Conservation (phyloP, 2,113 vertebrate genomes). For the Casuarius casuarius region DNA sequence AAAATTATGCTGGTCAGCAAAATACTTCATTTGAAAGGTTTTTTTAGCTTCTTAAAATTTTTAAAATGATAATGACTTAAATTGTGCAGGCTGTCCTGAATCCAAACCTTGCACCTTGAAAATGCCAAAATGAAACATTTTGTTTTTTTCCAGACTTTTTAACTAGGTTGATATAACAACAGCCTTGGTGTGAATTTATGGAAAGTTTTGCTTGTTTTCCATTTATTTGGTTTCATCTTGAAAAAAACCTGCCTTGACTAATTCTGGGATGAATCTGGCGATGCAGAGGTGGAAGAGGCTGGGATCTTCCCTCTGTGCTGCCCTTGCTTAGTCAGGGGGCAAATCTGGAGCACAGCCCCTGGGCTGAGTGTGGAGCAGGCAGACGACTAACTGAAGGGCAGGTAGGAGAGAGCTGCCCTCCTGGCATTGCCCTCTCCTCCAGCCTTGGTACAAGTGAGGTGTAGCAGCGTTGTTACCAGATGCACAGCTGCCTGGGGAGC, state of each 20-base stretch:
- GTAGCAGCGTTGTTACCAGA: neutral
- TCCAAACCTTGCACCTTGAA: neutral
- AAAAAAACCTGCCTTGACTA: neutral
- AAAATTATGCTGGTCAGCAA: neutral
- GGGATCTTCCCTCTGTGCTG: neutral
- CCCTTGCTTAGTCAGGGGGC: neutral
- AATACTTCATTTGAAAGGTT: neutral
- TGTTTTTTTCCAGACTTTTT: neutral
- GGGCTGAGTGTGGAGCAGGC: neutral
- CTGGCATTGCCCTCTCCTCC: neutral
- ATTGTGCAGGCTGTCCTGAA: neutral
- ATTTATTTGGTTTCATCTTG: neutral
- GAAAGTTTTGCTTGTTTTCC: neutral
- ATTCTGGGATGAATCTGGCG: neutral
- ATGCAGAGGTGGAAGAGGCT: accelerated
- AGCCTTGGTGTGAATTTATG: neutral
- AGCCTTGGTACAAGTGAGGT: accelerated
- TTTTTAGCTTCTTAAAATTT: neutral
- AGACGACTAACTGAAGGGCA: accelerated
- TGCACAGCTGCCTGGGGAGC: too few species aligned
- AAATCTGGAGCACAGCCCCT: accelerated
- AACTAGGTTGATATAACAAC: neutral
- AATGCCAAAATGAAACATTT: neutral
- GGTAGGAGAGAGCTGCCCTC: neutral
- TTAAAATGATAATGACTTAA: neutral